Conservation (phyloP, 2,888 invertebrate genomes). For the Holacanthella duospinosa region DNA sequence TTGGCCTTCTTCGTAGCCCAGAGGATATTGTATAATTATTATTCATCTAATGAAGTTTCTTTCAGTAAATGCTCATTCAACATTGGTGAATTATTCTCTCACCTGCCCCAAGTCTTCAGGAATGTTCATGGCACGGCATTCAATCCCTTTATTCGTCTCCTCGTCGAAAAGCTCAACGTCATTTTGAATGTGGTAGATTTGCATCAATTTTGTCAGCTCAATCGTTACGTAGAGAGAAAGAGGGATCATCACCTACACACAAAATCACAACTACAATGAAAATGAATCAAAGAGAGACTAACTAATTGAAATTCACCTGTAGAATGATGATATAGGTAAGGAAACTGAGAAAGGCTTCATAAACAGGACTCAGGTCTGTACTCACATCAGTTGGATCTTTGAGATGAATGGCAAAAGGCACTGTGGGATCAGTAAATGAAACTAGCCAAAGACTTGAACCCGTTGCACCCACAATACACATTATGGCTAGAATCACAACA, state of each 20-base stretch:
- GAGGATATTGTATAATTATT: too few species aligned
- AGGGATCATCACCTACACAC: constrained; percentile 77
- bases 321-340: constrained; percentile 92
- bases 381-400: constrained; percentile 42
- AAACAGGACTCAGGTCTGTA: constrained; percentile 49
- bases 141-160: constrained; percentile 65
- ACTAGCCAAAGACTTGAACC: constrained; percentile 80
- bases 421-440: constrained; percentile 46
- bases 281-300: too few species aligned
- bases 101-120: constrained; percentile 94
- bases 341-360: constrained; percentile 76
- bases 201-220: constrained; percentile 89
- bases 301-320: constrained; percentile 54
- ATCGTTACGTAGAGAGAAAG: constrained; percentile 91
- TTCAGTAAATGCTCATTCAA: too few species aligned
- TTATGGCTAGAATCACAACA: constrained; percentile 74
- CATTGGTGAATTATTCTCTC: neutral
- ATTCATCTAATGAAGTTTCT: too few species aligned
- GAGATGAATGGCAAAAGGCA: constrained; percentile 53
- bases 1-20: too few species aligned
- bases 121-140: constrained; percentile 90
- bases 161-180: constrained; percentile 79
- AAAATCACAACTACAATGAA: neutral
- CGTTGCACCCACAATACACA: constrained; percentile 82
- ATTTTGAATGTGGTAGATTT: constrained; percentile 88